These are phyloP conservation scores for Cataglyphis altisquamis DNA, from an alignment of 2,888 invertebrate genomes.

Conservation along the genomic window DNA sequence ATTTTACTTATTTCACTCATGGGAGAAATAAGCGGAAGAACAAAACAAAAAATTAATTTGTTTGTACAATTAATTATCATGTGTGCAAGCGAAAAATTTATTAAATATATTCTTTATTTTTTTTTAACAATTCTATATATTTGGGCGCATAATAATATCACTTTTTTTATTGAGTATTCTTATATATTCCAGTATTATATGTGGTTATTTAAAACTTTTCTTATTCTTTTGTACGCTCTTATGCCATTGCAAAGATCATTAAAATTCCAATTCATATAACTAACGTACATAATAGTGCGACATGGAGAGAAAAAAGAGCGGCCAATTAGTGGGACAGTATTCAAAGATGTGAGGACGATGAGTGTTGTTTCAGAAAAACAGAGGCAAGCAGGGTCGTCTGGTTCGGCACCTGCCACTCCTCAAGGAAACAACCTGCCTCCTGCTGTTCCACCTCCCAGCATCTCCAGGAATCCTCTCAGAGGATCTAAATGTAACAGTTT, in stretches of 20 bases:
- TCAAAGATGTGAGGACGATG: slow-evolving; percentile 80
- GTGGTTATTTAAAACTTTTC: background rate
- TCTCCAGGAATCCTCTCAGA: slow-evolving; percentile 92
- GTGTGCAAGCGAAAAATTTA: background rate
- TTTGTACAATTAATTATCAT: background rate
- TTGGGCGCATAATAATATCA: background rate
- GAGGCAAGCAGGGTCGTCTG: slow-evolving; percentile 89
- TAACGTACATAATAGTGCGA: slow-evolving; percentile 61
- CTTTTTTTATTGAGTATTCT: background rate
- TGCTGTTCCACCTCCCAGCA: slow-evolving; percentile 87
- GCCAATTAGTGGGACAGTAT: slow-evolving; percentile 57
- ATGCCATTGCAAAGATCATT: slow-evolving; percentile 66
- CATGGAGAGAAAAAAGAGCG: slow-evolving; percentile 64
- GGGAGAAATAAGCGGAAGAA: background rate
- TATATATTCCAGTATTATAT: background rate
- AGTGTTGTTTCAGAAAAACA: slow-evolving; percentile 88
- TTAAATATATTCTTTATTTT: background rate
- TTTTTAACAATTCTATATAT: background rate
- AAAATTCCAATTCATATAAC: slow-evolving; percentile 59
- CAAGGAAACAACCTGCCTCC: slow-evolving; percentile 88
- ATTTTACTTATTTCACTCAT: slow-evolving; percentile 3
- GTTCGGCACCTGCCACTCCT: slow-evolving; percentile 92
- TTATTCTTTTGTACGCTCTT: slow-evolving; percentile 63
- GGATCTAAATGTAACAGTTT: slow-evolving; percentile 93
- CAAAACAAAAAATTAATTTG: background rate